phyloP scores from a whole-genome alignment of 2,888 invertebrate species.

The Cataglyphis albicans region DNA sequence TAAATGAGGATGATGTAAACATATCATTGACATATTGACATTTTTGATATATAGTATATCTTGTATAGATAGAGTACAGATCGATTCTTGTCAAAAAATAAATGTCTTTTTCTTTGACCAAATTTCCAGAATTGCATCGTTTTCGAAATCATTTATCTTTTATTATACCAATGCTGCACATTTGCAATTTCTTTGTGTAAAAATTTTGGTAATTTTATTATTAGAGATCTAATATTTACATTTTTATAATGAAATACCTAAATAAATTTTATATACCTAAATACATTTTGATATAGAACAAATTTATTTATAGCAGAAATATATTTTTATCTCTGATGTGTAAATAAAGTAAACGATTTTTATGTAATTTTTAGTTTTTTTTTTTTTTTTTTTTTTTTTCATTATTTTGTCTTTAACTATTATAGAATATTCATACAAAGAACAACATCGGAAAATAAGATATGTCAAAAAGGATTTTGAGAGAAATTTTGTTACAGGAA shows the following conservation, averaged over 20 bases:
- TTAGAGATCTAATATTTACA: background rate
- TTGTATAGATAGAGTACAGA: background rate
- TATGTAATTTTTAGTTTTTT: background rate
- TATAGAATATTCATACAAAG: too few relatives aligned
- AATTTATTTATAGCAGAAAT: background rate
- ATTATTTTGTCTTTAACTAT: background rate
- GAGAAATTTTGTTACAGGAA: background rate
- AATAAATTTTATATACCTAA: background rate
- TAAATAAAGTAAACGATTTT: background rate
- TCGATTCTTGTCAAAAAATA: background rate
- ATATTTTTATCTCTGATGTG: background rate
- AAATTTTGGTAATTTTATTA: background rate
- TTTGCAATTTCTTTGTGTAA: background rate
- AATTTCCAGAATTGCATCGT: background rate
- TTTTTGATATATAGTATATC: background rate
- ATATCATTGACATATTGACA: background rate
- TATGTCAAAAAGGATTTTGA: background rate
- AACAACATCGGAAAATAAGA: background rate
- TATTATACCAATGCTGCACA: background rate
- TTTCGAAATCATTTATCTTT: background rate
- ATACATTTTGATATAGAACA: background rate
- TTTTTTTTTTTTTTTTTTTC: background rate
- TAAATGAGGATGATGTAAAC: background rate
- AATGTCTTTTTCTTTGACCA: background rate
- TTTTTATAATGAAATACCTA: background rate